Evolutionary conservation across 64 coral and sea anemone species (phyloP).

Genomic region (Porites lutea): DNA sequence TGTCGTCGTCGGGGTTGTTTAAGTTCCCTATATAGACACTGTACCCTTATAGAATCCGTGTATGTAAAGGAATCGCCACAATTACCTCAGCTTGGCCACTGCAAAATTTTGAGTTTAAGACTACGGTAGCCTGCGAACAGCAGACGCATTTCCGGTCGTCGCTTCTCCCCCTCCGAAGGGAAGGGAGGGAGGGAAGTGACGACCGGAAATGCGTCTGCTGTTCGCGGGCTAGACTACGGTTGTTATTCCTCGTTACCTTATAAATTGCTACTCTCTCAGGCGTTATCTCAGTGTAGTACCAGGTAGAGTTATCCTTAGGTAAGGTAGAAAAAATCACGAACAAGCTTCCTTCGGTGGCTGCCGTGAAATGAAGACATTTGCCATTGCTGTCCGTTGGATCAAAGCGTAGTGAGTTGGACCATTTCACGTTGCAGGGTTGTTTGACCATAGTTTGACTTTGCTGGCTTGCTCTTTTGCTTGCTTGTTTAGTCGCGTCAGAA

Average conservation of each 20-base stretch:
- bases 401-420: conserved; percentile 57
- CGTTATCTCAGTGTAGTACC: conserved; percentile 55
- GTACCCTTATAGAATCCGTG: no score
- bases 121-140: no score
- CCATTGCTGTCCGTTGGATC: conserved; percentile 45
- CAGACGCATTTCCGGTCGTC: no score
- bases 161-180: no score
- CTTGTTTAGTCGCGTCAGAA: background rate
- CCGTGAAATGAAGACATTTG: conserved; percentile 77
- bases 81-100: no score
- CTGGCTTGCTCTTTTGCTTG: background rate
- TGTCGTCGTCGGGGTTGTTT: no score
- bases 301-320: conserved; percentile 28
- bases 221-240: no score
- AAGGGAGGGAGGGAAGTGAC: no score
- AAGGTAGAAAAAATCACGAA: conserved; percentile 51
- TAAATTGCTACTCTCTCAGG: conserved; percentile 16
- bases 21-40: no score
- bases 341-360: conserved; percentile 23
- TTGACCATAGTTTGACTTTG: background rate
- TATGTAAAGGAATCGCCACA: no score
- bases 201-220: no score
- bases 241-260: conserved; percentile 17
- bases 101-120: no score
- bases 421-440: conserved; percentile 47